These are phyloP conservation scores for Oreonectes daqikongensis DNA, from an alignment of 2,797 vertebrate species.

Conservation along the genomic window DNA sequence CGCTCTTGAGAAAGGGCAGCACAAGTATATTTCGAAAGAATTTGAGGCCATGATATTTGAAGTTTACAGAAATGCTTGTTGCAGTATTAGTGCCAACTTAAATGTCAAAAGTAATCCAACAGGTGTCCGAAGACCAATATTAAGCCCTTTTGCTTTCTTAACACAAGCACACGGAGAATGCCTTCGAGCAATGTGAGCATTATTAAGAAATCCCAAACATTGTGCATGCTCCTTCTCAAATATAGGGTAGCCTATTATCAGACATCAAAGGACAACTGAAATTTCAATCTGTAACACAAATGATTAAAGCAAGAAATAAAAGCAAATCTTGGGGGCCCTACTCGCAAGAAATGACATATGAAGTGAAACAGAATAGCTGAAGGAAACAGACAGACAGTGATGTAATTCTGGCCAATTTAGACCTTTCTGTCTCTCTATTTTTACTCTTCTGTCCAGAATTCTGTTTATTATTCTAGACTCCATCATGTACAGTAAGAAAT, in stretches of 20 bases:
- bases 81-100: slow-evolving; percentile 30
- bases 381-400: neutral
- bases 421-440: neutral
- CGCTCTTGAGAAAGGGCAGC: slow-evolving; percentile 7
- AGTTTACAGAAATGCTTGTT: slow-evolving; percentile 48
- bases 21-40: slow-evolving; percentile 21
- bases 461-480: neutral
- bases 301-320: neutral
- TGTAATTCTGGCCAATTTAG: neutral
- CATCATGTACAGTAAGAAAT: neutral
- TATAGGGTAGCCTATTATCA: neutral
- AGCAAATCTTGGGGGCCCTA: neutral
- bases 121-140: slow-evolving; percentile 13
- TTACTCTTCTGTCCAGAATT: neutral
- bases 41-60: slow-evolving; percentile 56
- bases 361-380: neutral
- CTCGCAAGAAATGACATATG: neutral
- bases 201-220: slow-evolving; percentile 10
- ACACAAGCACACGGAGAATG: neutral
- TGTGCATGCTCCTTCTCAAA: neutral
- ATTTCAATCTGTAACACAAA: neutral
- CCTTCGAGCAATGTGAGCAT: neutral
- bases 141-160: slow-evolving; percentile 5
- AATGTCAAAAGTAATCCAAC: slow-evolving; percentile 41
- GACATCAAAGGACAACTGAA: neutral